Evolutionary conservation across 30 jellyfish, hydroid and myxozoan genomes (phyloP).

Genomic region (Turritopsis rubra): DNA sequence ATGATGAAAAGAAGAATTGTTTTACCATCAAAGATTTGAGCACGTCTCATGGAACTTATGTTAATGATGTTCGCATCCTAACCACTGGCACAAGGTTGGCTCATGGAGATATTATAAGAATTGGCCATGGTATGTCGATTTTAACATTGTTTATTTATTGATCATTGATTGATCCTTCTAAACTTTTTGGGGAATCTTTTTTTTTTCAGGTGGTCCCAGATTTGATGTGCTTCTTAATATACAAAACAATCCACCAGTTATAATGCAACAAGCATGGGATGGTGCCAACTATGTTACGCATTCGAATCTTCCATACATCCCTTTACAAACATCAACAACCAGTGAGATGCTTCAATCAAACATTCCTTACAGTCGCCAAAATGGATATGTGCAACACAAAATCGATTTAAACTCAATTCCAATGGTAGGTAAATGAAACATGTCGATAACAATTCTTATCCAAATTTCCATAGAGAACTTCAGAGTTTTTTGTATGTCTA

Average conservation of each 20-base stretch:
- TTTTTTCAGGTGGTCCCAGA: conserved; percentile 70
- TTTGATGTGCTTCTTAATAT: conserved; percentile 45
- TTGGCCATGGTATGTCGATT: conserved; percentile 75
- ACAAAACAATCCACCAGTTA: conserved; percentile 42
- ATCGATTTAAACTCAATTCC: conserved; percentile 25
- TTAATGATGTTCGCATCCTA: conserved; percentile 77
- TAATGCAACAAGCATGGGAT: conserved; percentile 58
- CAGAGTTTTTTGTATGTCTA: not conserved
- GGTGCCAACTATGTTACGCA: not conserved
- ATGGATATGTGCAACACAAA: conserved; percentile 2
- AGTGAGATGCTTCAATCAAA: not conserved
- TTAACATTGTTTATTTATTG: not conserved
- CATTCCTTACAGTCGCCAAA: not conserved
- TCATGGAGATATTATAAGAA: conserved; percentile 68
- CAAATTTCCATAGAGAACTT: not conserved
- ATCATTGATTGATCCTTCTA: not conserved
- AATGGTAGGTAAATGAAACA: conserved; percentile 16
- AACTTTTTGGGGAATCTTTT: not conserved
- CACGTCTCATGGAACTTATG: conserved; percentile 82
- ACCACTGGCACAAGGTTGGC: conserved; percentile 63
- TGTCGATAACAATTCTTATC: not conserved
- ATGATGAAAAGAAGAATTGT: conserved; percentile 16
- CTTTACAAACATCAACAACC: conserved; percentile 27
- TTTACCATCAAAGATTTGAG: conserved; percentile 59
- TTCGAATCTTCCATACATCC: conserved; percentile 53